A percentile compares a stretch with the other conserved stretches of the same genome.
Evolutionary conservation across 2,888 invertebrate genomes (phyloP).

Genomic region (Halocaridina rubra): DNA sequence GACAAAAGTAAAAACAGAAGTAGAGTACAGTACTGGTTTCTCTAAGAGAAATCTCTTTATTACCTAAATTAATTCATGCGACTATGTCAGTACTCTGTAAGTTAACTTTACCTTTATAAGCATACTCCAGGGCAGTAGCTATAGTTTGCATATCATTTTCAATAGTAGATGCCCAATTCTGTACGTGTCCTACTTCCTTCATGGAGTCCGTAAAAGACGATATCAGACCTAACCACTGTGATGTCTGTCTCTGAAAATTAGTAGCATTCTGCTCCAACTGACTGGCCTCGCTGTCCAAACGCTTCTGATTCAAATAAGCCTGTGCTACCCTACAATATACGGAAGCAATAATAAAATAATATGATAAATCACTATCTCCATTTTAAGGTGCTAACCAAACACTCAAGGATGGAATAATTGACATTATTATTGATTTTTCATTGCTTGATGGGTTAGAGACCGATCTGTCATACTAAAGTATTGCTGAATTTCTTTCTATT

Average conservation of each 20-base stretch:
- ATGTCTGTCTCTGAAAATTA: constrained; percentile 95
- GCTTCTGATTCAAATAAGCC: constrained; percentile 97
- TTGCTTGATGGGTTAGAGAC: too few relatives aligned
- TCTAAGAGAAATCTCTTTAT: neutral
- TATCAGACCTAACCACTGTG: constrained; percentile 93
- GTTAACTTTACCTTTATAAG: constrained; percentile 77
- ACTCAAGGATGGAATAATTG: too few relatives aligned
- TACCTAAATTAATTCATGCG: neutral
- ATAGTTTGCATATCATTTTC: constrained; percentile 95
- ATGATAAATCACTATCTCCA: too few relatives aligned
- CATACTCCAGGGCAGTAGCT: constrained; percentile 90
- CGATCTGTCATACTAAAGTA: too few relatives aligned
- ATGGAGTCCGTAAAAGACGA: constrained; percentile 71
- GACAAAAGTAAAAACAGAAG: neutral
- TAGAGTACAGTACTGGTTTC: neutral
- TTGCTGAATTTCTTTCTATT: too few relatives aligned
- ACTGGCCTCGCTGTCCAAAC: constrained; percentile 96
- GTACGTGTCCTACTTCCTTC: constrained; percentile 98
- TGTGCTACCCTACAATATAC: constrained; percentile 89
- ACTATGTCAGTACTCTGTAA: neutral
- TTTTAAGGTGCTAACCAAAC: too few relatives aligned
- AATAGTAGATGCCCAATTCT: constrained; percentile 97
- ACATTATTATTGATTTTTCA: too few relatives aligned
- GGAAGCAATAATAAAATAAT: too few relatives aligned
- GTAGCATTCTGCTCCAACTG: constrained; percentile 92